Conservation (phyloP, 2,113 vertebrate genomes). For the Pseudolaguvia tuberculata region DNA sequence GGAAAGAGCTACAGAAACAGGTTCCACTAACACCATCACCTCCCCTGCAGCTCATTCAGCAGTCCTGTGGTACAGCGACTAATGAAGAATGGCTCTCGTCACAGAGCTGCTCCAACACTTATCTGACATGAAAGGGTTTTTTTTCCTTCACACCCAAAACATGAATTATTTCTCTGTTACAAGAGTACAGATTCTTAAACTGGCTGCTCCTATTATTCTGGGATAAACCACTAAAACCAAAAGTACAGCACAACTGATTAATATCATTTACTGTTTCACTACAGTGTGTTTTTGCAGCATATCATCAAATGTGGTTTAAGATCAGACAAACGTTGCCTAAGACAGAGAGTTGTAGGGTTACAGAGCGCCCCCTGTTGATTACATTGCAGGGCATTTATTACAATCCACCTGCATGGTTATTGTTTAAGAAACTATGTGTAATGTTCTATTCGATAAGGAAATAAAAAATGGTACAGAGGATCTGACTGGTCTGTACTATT, state of each 20-base stretch:
- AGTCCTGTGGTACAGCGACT: neutral
- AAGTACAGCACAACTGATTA: neutral
- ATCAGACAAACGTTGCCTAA: conserved; percentile 20
- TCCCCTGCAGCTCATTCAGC: conserved; percentile 4
- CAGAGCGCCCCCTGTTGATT: conserved; percentile 58
- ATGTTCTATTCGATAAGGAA: neutral
- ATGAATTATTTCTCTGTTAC: neutral
- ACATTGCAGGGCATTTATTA: conserved; percentile 2
- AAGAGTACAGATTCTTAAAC: neutral
- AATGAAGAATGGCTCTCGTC: neutral
- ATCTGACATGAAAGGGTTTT: neutral
- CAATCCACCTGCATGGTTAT: neutral
- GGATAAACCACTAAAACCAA: conserved; percentile 4
- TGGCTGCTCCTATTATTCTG: neutral
- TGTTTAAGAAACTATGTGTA: neutral
- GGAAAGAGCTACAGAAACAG: conserved; percentile 14
- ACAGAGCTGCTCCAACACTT: neutral
- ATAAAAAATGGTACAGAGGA: neutral
- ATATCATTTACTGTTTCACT: conserved; percentile 15
- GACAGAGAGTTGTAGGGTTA: conserved; percentile 44
- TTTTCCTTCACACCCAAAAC: neutral
- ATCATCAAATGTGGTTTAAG: conserved; percentile 16
- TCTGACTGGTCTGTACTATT: neutral
- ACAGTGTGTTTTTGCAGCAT: conserved; percentile 11
- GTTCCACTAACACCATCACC: conserved; percentile 18